Evolutionary conservation across 2,113 vertebrate species (phyloP), one percentile per base, ranked within the genome.

Genomic region (Holacanthus passer): DNA sequence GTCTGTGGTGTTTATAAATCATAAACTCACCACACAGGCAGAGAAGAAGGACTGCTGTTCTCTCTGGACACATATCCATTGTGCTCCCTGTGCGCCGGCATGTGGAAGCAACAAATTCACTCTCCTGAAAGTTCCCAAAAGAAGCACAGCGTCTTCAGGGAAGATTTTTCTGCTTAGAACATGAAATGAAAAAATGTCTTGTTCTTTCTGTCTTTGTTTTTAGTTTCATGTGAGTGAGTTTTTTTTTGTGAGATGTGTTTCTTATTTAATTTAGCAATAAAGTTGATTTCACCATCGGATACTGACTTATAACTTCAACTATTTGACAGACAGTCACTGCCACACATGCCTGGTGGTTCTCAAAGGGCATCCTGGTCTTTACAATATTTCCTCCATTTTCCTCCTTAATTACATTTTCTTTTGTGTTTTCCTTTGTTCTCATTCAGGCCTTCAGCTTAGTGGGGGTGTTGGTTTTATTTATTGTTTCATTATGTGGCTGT

Each of bases 1-100:
- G 70, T 84, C 66, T 73, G 82, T 62, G 76, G 41, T 58, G 56
- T 84, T 84, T 72, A 81, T 77, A 87, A 90, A 88, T 91, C 83
- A 84, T 79, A 83, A 84, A 88, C 62, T 87, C 88, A 71, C 48
- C 86, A 79, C 81, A 63, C 69, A 47, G 67, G 64, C 58, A 64
- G 58, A 77, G 29, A 73, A 76, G 50, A 55, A 76, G 31, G 41
- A 47, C 39, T 29, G 67, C 29, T 13, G 31, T 16, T 41, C 76
- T 90, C 56, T n/a, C 37, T 56, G 41, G 70, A 81, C 79, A 67
- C 12, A 22, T 69, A 72, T 68, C 47, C 31, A 53, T 27, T 73
- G 45, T 76, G 17, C 37, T 70, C 66, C 68, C 31, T 43, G 19
- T 56, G 27, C 0, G 13, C n/a, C 20, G 63, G 20, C 58, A 29